Evolutionary conservation across 2,888 invertebrate species (phyloP).

Genomic region (Anagyrus pseudococci): DNA sequence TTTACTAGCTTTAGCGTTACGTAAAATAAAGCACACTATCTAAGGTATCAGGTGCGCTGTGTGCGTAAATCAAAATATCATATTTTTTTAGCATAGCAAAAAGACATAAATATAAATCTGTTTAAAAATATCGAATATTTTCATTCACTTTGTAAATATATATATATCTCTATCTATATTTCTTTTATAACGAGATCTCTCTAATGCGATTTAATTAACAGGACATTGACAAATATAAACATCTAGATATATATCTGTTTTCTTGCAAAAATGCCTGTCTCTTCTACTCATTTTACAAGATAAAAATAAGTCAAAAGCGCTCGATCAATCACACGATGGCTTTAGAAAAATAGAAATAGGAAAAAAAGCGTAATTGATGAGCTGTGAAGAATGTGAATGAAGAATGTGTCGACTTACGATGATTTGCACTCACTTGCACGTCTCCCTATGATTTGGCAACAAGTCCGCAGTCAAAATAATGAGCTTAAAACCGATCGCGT

Average conservation of each 20-base stretch:
- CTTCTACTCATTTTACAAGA: conserved; percentile 3
- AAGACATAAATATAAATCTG: no score
- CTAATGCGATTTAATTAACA: no score
- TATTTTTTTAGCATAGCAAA: conserved; percentile 16
- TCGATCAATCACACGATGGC: conserved; percentile 32
- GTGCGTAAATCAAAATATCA: conserved; percentile 24
- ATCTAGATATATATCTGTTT: no score
- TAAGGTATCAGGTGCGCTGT: conserved; percentile 25
- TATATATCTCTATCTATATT: no score
- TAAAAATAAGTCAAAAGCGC: conserved; percentile 22
- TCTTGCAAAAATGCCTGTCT: conserved; percentile 14
- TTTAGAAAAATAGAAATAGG: background rate
- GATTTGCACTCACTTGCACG: conserved; percentile 37
- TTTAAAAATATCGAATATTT: no score
- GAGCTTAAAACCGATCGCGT: conserved; percentile 24
- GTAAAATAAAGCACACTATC: conserved; percentile 31
- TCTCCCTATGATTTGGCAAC: conserved; percentile 40
- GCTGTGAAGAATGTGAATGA: conserved; percentile 15
- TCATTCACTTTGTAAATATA: no score
- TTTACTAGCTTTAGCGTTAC: conserved; percentile 47
- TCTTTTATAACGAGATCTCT: no score
- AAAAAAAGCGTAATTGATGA: conserved; percentile 2
- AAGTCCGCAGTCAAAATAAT: conserved; percentile 31
- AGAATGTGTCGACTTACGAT: conserved; percentile 25
- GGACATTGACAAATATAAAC: no score